Percentiles rank a stretch among this genome's conserved stretches.
phyloP scores from a whole-genome alignment of 2,888 invertebrate species.

The Polylopha cassiicola region DNA sequence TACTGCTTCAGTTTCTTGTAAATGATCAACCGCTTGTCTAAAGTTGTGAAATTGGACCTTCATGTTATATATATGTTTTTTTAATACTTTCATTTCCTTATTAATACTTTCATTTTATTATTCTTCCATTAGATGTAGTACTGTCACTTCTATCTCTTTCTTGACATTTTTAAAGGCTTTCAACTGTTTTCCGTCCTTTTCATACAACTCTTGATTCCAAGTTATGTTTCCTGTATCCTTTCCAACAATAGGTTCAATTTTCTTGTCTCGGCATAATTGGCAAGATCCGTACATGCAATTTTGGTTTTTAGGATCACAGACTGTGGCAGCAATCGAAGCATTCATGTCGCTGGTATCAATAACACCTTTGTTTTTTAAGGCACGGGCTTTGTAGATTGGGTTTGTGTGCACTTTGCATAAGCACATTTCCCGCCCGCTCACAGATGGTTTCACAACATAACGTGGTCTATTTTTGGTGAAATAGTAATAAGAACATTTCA shows the following conservation, averaged over 20 bases:
- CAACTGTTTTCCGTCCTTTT: constrained; percentile 16
- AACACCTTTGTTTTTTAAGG: neutral
- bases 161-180: constrained; percentile 17
- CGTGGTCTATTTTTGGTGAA: constrained; percentile 26
- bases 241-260: neutral
- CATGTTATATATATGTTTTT: constrained; percentile 16
- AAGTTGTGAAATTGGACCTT: constrained; percentile 14
- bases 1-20: constrained; percentile 4
- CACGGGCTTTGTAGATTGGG: constrained; percentile 14
- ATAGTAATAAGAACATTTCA: constrained; percentile 26
- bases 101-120: too few relatives aligned
- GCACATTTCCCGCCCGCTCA: constrained; percentile 25
- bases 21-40: neutral
- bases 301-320: constrained; percentile 17
- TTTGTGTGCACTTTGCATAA: constrained; percentile 25
- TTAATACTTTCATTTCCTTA: constrained; percentile 7
- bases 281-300: constrained; percentile 21
- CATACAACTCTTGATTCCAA: constrained; percentile 14
- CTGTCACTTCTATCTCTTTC: constrained; percentile 1
- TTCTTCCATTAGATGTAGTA: constrained; percentile 1
- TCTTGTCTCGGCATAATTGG: constrained; percentile 6
- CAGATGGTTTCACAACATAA: constrained; percentile 23
- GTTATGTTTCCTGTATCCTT: constrained; percentile 10
- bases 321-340: constrained; percentile 12
- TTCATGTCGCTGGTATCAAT: constrained; percentile 12